phyloP scores from a whole-genome alignment of 2,888 invertebrate genomes.

The Pollenia labialis region DNA sequence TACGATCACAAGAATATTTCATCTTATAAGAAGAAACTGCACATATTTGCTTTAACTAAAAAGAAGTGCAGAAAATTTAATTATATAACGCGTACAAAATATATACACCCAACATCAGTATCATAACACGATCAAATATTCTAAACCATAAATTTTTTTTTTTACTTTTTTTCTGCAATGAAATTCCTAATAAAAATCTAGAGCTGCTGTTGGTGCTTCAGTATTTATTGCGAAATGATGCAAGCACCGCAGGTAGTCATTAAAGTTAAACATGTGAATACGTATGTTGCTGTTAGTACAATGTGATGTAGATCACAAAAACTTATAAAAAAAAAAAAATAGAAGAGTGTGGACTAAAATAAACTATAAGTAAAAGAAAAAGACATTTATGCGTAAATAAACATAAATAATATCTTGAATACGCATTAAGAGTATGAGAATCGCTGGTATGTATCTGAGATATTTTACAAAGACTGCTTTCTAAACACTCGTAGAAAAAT shows the following conservation, averaged over 20 bases:
- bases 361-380: background rate
- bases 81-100: conserved; percentile 38
- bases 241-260: conserved; percentile 71
- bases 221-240: conserved; percentile 20
- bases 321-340: background rate
- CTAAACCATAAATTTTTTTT: conserved; percentile 59
- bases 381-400: conserved; percentile 59
- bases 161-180: conserved; percentile 7
- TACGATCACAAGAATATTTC: background rate
- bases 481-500: conserved; percentile 27
- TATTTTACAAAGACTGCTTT: background rate
- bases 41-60: conserved; percentile 17
- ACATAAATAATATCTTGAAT: conserved; percentile 70
- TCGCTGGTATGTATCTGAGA: conserved; percentile 16
- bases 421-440: conserved; percentile 64
- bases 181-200: conserved; percentile 64
- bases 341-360: conserved; percentile 4
- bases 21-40: conserved; percentile 8
- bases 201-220: conserved; percentile 44
- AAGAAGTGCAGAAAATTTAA: conserved; percentile 53
- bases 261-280: conserved; percentile 33
- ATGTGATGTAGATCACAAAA: conserved; percentile 51
- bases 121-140: conserved; percentile 70
- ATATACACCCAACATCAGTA: conserved; percentile 31
- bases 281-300: conserved; percentile 18